Evolutionary conservation across 1,140 invertebrate genomes (phyloP).

Genomic region (Triops cancriformis): DNA sequence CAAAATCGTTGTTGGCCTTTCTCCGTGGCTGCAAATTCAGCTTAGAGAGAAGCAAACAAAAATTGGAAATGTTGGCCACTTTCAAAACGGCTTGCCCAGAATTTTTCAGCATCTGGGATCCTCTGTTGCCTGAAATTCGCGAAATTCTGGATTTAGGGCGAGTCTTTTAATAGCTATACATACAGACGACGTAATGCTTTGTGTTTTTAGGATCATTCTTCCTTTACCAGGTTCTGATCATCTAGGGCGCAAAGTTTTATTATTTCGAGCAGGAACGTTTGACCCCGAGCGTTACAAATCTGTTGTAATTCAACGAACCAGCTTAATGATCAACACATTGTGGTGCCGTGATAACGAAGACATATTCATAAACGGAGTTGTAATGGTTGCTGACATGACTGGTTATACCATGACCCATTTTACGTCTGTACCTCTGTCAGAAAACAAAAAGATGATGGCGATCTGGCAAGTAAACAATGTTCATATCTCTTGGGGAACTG

Average conservation of each 20-base stretch:
- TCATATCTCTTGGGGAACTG: not conserved
- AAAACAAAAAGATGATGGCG: constrained; percentile 25
- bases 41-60: constrained; percentile 40
- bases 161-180: too few species aligned
- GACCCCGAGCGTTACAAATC: not conserved
- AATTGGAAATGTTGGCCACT: constrained; percentile 44
- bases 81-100: constrained; percentile 42
- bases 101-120: constrained; percentile 43
- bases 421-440: constrained; percentile 17
- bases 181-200: too few species aligned
- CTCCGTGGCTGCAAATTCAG: not conserved
- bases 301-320: constrained; percentile 20
- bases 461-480: constrained; percentile 23
- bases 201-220: too few species aligned
- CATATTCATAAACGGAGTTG: constrained; percentile 25
- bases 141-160: constrained; percentile 38
- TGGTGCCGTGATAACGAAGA: constrained; percentile 21
- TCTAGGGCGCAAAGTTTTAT: not conserved
- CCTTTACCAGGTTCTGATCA: not conserved
- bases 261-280: not conserved
- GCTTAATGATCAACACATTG: constrained; percentile 25
- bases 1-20: not conserved
- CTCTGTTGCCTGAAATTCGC: constrained; percentile 38
- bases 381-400: constrained; percentile 19
- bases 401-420: constrained; percentile 19